These are phyloP conservation scores for Aegithalos caudatus DNA, from an alignment of 2,113 vertebrate species.

Conservation along the genomic window DNA sequence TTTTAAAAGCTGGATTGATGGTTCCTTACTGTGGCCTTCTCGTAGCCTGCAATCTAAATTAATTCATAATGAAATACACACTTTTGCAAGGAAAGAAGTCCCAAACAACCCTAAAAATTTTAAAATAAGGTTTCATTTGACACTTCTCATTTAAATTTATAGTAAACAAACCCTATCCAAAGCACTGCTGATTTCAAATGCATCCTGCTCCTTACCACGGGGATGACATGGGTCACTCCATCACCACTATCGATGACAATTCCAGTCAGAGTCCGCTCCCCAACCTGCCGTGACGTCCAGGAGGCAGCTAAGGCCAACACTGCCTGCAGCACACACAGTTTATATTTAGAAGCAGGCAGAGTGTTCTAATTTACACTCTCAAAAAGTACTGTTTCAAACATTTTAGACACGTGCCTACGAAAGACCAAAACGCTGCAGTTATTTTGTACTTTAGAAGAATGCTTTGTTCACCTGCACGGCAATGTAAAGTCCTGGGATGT, in stretches of 20 bases:
- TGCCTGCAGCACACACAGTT: slow-evolving; percentile 68
- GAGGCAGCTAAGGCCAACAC: slow-evolving; percentile 86
- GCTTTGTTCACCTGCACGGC: slow-evolving; percentile 83
- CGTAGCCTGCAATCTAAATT: background rate
- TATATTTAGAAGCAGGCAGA: background rate
- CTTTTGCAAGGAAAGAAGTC: background rate
- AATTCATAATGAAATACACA: background rate
- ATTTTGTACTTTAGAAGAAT: background rate
- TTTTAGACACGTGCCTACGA: background rate
- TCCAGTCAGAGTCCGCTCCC: slow-evolving; percentile 83
- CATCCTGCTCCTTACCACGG: slow-evolving; percentile 76
- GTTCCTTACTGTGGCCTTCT: background rate
- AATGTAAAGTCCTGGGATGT: slow-evolving; percentile 87
- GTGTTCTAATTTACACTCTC: background rate
- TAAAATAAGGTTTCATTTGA: background rate
- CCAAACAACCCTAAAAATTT: background rate
- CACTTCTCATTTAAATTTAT: background rate
- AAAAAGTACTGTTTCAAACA: background rate
- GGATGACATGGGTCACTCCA: slow-evolving; percentile 87
- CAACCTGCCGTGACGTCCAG: slow-evolving; percentile 86
- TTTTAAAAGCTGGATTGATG: background rate
- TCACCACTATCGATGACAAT: slow-evolving; percentile 87
- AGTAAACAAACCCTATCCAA: background rate
- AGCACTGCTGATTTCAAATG: background rate
- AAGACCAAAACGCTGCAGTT: background rate